phyloP scores from a whole-genome alignment of 2,888 invertebrate species.

The Nephrocerus scutellatus region DNA sequence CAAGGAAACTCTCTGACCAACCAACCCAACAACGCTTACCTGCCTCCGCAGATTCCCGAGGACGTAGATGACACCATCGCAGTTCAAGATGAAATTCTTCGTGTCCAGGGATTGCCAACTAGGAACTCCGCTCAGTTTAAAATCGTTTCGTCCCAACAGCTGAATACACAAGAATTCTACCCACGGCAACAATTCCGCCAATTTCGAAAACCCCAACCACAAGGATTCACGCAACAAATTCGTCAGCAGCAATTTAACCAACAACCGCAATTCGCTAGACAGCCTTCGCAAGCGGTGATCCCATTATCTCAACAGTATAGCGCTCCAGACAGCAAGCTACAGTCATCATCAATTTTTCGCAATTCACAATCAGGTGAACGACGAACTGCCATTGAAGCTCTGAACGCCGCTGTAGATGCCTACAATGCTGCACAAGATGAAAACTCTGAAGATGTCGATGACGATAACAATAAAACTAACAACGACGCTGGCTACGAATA shows the following conservation, averaged over 20 bases:
- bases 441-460: slow-evolving; percentile 6
- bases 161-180: slow-evolving; percentile 13
- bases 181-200: slow-evolving; percentile 13
- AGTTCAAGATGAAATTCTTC: slow-evolving; percentile 13
- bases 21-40: slow-evolving; percentile 29
- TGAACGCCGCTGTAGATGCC: slow-evolving; percentile 23
- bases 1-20: slow-evolving; percentile 12
- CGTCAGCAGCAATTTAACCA: slow-evolving; percentile 11
- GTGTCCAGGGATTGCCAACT: slow-evolving; percentile 18
- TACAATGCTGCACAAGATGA: slow-evolving; percentile 21
- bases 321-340: slow-evolving; percentile 21
- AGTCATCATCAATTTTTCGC: slow-evolving; percentile 19
- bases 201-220: slow-evolving; percentile 16
- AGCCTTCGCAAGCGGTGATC: slow-evolving; percentile 5
- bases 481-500: background rate
- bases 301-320: slow-evolving; percentile 27
- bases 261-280: slow-evolving; percentile 7
- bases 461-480: slow-evolving; percentile 10
- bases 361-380: slow-evolving; percentile 11
- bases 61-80: slow-evolving; percentile 9
- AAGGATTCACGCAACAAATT: slow-evolving; percentile 15
- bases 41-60: slow-evolving; percentile 24
- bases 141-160: background rate
- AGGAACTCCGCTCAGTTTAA: slow-evolving; percentile 11
- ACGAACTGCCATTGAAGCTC: slow-evolving; percentile 23